Percentiles rank a stretch among this genome's conserved stretches.
Evolutionary conservation across 2,888 invertebrate genomes (phyloP).

Genomic region (Polydesmus complanatus): DNA sequence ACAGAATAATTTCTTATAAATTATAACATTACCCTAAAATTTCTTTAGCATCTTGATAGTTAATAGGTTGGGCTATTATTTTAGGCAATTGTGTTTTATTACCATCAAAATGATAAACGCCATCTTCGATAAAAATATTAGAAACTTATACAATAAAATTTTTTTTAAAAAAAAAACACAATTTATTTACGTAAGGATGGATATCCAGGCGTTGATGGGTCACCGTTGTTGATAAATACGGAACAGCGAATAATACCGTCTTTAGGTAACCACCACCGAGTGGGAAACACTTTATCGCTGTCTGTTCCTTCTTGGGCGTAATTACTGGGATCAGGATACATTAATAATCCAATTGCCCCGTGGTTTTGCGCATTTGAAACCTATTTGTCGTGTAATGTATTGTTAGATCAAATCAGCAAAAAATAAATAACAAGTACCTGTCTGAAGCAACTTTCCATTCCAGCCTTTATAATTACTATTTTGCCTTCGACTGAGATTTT

Average conservation of each 20-base stretch:
- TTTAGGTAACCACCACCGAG: constrained; percentile 35
- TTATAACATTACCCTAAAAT: constrained; percentile 11
- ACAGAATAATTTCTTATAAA: background rate
- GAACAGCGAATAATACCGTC: constrained; percentile 38
- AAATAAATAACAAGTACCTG: no score
- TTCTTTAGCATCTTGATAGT: constrained; percentile 4
- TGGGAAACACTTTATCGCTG: constrained; percentile 24
- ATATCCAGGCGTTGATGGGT: constrained; percentile 38
- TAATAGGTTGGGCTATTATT: background rate
- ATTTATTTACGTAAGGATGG: constrained; percentile 33
- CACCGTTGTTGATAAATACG: constrained; percentile 30
- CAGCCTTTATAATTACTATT: background rate
- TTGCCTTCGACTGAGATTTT: background rate
- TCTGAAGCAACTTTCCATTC: no score
- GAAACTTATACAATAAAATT: background rate
- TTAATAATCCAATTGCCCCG: constrained; percentile 33
- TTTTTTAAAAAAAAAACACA: no score
- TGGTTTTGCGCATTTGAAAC: constrained; percentile 26
- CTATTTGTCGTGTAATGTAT: no score
- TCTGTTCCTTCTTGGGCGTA: constrained; percentile 22
- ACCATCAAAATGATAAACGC: background rate
- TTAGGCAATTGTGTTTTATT: background rate
- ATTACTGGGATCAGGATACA: constrained; percentile 34
- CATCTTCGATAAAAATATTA: background rate
- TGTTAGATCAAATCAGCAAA: no score